A percentile compares a stretch with the other conserved stretches of the same genome.
phyloP scores from a whole-genome alignment of 2,113 vertebrate species.

The Turnix velox region DNA sequence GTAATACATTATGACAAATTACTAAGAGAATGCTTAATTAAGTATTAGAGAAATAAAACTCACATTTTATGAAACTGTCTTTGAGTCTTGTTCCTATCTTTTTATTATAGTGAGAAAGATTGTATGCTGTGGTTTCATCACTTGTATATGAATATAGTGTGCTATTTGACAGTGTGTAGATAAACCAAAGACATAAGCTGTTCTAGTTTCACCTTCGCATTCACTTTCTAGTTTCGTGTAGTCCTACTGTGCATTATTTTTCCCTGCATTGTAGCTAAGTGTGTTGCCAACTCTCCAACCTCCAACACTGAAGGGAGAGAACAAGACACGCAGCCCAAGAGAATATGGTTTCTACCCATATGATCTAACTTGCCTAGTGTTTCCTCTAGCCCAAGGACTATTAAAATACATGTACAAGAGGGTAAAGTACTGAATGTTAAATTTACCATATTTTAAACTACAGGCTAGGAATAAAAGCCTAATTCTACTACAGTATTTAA shows the following conservation, averaged over 20 bases:
- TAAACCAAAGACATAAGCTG: not conserved
- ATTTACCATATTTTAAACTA: not conserved
- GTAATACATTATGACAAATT: not conserved
- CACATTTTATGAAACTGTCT: not conserved
- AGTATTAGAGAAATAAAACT: not conserved
- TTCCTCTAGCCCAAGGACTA: not conserved
- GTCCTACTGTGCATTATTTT: not conserved
- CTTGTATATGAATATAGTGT: not conserved
- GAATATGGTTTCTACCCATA: not conserved
- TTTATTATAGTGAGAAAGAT: not conserved
- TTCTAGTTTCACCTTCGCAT: not conserved
- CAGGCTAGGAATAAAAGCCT: not conserved
- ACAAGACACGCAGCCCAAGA: not conserved
- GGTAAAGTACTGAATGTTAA: not conserved
- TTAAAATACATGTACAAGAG: not conserved
- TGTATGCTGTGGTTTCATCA: not conserved
- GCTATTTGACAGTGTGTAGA: not conserved
- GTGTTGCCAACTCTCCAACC: not conserved
- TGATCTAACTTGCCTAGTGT: not conserved
- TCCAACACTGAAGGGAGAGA: fast-evolving
- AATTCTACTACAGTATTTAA: not conserved
- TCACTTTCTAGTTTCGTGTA: not conserved
- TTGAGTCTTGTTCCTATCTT: not conserved
- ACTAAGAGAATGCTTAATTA: not conserved
- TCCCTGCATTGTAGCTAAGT: not conserved